These are phyloP conservation scores for Umimayanthus kanabou DNA, from an alignment of 92 coral and sea anemone species.

Conservation along the genomic window DNA sequence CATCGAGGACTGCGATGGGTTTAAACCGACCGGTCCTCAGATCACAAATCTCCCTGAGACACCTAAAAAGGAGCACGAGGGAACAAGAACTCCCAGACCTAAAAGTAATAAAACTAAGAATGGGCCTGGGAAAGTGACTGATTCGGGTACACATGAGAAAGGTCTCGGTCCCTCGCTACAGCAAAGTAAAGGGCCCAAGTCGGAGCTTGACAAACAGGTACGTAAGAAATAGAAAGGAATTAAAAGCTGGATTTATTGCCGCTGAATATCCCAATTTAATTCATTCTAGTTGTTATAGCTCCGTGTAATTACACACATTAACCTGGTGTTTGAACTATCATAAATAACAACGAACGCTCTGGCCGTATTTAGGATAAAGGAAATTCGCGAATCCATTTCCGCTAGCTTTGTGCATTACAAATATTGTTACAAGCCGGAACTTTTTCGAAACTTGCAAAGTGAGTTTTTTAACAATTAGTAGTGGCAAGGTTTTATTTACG, in stretches of 20 bases:
- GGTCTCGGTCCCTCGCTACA: slow-evolving; percentile 56
- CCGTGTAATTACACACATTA: slow-evolving; percentile 27
- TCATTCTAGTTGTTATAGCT: slow-evolving; percentile 38
- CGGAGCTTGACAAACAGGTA: slow-evolving; percentile 97
- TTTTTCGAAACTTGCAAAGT: slow-evolving; percentile 9
- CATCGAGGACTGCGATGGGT: slow-evolving; percentile 74
- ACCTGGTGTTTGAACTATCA: neutral
- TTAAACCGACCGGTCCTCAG: slow-evolving; percentile 52
- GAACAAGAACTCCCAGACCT: slow-evolving; percentile 35
- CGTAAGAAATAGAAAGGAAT: slow-evolving; percentile 13
- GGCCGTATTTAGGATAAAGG: neutral
- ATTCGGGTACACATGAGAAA: neutral
- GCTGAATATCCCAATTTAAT: slow-evolving; percentile 21
- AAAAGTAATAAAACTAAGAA: slow-evolving; percentile 46
- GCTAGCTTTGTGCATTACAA: slow-evolving; percentile 22
- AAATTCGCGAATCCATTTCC: slow-evolving; percentile 6
- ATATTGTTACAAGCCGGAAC: slow-evolving; percentile 33
- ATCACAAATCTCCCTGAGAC: slow-evolving; percentile 55
- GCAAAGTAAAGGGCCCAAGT: slow-evolving; percentile 74
- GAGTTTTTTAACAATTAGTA: neutral
- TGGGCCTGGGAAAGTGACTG: slow-evolving; percentile 30
- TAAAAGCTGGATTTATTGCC: slow-evolving; percentile 4
- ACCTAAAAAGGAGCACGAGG: slow-evolving; percentile 23
- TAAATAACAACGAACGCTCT: slow-evolving; percentile 7
- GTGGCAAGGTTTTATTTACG: slow-evolving; percentile 26